Evolutionary conservation across 2,888 invertebrate species (phyloP).

Genomic region (Pogonocherus hispidulus): DNA sequence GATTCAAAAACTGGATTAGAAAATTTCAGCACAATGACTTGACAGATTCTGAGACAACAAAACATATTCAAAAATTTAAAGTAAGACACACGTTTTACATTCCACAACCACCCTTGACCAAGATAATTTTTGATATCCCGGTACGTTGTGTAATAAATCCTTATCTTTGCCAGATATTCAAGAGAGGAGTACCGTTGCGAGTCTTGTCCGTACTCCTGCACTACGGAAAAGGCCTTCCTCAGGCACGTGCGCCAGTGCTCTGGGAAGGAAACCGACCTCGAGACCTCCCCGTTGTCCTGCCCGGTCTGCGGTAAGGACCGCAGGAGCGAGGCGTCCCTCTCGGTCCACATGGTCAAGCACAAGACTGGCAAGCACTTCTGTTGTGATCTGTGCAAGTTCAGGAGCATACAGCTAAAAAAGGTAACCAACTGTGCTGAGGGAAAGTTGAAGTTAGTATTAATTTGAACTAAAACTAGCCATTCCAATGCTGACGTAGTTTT

Average conservation of each 20-base stretch:
- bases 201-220: conserved; percentile 72
- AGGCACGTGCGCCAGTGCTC: conserved; percentile 70
- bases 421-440: too few species aligned
- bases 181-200: conserved; percentile 71
- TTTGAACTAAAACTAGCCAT: too few species aligned
- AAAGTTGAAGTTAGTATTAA: too few species aligned
- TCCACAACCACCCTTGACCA: too few species aligned
- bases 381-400: conserved; percentile 72
- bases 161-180: conserved; percentile 66
- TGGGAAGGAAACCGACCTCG: conserved; percentile 56
- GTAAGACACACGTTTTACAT: too few species aligned
- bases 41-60: too few species aligned
- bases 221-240: conserved; percentile 72
- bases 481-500: too few species aligned
- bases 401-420: conserved; percentile 72
- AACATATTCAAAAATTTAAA: too few species aligned
- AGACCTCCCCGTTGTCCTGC: conserved; percentile 66
- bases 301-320: conserved; percentile 73
- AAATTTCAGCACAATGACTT: too few species aligned
- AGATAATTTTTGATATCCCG: too few species aligned
- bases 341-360: conserved; percentile 71
- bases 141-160: not conserved
- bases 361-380: conserved; percentile 69
- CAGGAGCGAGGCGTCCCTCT: conserved; percentile 69
- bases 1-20: too few species aligned